Evolutionary conservation across 2,113 vertebrate genomes (phyloP), one percentile per base, ranked within the genome.

Genomic region (Callopanchax toddi): DNA sequence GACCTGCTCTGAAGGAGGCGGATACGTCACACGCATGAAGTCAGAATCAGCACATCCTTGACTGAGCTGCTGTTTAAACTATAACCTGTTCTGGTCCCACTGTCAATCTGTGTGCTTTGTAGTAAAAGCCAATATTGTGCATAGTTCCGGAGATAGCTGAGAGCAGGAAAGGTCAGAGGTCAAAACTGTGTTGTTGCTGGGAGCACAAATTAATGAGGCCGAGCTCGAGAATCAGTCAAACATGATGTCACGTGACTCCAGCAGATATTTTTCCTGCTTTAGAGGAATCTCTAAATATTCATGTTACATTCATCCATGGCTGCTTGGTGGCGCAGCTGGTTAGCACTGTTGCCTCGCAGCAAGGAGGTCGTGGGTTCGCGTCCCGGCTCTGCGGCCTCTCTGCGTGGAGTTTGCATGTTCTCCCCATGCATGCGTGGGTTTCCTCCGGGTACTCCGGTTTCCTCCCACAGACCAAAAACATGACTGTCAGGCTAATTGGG

Each of bases 41-140:
- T 67, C 34, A 57, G 55, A 15, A 40, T 76, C 36, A 62, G 60
- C 54, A 62, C 72, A 70, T 64, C 61, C 52, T 73, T 17, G 16
- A 65, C 72, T 1, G 13, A 70, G 23, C 55, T 40, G 34, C 66
- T 76, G 77, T 81, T 84, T 84, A 79, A 86, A 83, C 55, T 78
- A 67, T 70, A 81, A 85, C 82, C 63, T 73, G 79, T 74, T 84
- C 70, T 62, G 44, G 54, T 82, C 43, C 62, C 32, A 3, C 42
- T 77, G 84, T 88, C 75, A 81, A 89, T 82, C 71, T 74, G 71
- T 81, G 39, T 77, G 57, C 67, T 62, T 66, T 76, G 79, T 63
- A 70, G 81, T 79, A 59, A 81, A 81, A 71, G 79, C 81, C 77
- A 84, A 77, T 78, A 77, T 56, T 66, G 67, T 71, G 62, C 52